These are phyloP conservation scores for Anoplopoma fimbria DNA, from an alignment of 2,113 vertebrate species.

Conservation along the genomic window DNA sequence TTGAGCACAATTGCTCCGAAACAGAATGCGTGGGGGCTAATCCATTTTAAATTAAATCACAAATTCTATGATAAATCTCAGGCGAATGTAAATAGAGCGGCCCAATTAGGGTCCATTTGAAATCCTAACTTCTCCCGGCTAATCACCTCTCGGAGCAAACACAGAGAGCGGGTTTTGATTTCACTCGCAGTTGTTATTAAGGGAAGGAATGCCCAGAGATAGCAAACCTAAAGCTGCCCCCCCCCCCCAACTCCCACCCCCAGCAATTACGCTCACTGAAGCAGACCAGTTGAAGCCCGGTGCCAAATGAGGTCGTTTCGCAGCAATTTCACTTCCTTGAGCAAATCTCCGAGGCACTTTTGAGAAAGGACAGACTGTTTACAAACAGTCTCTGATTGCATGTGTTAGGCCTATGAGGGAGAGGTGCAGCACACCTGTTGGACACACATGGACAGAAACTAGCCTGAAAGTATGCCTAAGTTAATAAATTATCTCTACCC, in stretches of 20 bases:
- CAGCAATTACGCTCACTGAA: conserved; percentile 89
- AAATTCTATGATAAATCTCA: conserved; percentile 83
- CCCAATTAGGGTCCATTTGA: conserved; percentile 83
- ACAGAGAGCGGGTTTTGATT: conserved; percentile 81
- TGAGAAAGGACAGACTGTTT: conserved; percentile 93
- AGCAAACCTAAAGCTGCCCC: conserved; percentile 83
- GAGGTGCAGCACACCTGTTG: conserved; percentile 66
- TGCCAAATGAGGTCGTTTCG: conserved; percentile 91
- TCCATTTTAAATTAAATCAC: conserved; percentile 57
- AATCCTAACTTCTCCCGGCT: conserved; percentile 82
- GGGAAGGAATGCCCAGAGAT: conserved; percentile 85
- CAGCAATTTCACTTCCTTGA: conserved; percentile 90
- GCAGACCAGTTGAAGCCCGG: conserved; percentile 83
- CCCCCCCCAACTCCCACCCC: conserved; percentile 33
- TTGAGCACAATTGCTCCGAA: conserved; percentile 62
- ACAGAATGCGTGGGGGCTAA: conserved; percentile 62
- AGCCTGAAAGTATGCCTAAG: not conserved
- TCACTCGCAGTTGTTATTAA: conserved; percentile 86
- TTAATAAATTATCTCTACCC: not conserved
- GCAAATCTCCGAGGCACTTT: conserved; percentile 85
- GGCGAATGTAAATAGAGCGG: conserved; percentile 82
- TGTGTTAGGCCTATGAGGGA: conserved; percentile 26
- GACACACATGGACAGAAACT: not conserved
- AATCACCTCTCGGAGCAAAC: conserved; percentile 86
- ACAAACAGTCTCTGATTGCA: conserved; percentile 90